Conservation (phyloP, 2,797 vertebrate species). For the Alca torda region DNA sequence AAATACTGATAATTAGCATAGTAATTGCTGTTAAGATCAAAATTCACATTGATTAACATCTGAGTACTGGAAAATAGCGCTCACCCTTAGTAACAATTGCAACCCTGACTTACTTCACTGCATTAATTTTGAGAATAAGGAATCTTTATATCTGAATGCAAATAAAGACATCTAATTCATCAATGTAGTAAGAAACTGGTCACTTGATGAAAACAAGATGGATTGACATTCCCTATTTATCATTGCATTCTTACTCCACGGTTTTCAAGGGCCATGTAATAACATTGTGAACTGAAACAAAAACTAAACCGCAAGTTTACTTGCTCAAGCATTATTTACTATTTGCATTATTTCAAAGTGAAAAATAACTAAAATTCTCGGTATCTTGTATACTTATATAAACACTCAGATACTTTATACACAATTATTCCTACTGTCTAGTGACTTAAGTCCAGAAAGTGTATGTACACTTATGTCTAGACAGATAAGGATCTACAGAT, state of each 20-base stretch:
- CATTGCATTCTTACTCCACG: not conserved
- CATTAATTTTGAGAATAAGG: constrained; percentile 17
- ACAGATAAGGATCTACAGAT: not conserved
- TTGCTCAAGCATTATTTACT: not conserved
- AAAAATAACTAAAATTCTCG: not conserved
- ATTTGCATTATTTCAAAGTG: not conserved
- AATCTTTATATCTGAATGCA: constrained; percentile 20
- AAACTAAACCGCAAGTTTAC: not conserved
- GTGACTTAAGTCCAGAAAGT: not conserved
- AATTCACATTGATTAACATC: constrained; percentile 28
- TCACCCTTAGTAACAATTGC: not conserved
- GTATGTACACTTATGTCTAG: not conserved
- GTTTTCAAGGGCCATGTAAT: not conserved
- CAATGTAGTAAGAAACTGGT: not conserved
- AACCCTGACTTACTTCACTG: not conserved
- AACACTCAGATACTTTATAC: not conserved
- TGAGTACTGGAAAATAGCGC: not conserved
- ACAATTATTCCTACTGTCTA: not conserved
- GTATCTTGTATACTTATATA: not conserved
- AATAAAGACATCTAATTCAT: constrained; percentile 29
- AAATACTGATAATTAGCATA: not conserved
- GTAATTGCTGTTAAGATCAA: not conserved
- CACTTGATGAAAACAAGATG: not conserved
- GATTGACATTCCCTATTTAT: not conserved
- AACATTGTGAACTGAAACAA: not conserved